phyloP scores from a whole-genome alignment of 2,888 invertebrate genomes.

The Synergus laeviventris region DNA sequence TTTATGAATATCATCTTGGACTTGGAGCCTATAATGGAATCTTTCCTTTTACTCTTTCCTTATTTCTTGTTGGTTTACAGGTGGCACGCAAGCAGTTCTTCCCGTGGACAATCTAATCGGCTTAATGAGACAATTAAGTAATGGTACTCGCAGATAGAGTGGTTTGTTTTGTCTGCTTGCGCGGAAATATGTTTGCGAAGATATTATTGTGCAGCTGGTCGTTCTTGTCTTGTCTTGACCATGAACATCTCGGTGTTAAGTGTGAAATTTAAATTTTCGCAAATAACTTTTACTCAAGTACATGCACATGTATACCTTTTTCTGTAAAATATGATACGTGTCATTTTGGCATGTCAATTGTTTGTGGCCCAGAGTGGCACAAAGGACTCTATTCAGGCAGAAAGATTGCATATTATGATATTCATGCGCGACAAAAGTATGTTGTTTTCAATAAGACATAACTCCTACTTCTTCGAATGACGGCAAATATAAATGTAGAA shows the following conservation, averaged over 20 bases:
- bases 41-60: neutral
- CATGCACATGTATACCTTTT: no score
- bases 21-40: neutral
- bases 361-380: neutral
- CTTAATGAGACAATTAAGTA: conserved; percentile 68
- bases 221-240: no score
- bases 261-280: conserved; percentile 14
- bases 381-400: neutral
- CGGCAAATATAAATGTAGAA: neutral
- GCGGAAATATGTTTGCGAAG: neutral
- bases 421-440: neutral
- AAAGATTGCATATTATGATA: neutral
- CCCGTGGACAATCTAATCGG: conserved; percentile 55
- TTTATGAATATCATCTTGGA: neutral
- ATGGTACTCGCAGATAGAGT: conserved; percentile 65
- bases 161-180: conserved; percentile 66
- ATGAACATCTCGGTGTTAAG: neutral
- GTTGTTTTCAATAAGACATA: neutral
- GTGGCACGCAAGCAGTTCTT: conserved; percentile 17
- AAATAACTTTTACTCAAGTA: neutral
- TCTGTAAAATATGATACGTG: neutral
- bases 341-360: neutral
- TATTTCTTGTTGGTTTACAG: conserved; percentile 23
- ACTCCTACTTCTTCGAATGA: neutral
- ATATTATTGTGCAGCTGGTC: conserved; percentile 5